Evolutionary conservation across 2,888 invertebrate genomes (phyloP), one percentile per base, ranked within the genome.

Genomic region (Thecocarcelia acutangulata): DNA sequence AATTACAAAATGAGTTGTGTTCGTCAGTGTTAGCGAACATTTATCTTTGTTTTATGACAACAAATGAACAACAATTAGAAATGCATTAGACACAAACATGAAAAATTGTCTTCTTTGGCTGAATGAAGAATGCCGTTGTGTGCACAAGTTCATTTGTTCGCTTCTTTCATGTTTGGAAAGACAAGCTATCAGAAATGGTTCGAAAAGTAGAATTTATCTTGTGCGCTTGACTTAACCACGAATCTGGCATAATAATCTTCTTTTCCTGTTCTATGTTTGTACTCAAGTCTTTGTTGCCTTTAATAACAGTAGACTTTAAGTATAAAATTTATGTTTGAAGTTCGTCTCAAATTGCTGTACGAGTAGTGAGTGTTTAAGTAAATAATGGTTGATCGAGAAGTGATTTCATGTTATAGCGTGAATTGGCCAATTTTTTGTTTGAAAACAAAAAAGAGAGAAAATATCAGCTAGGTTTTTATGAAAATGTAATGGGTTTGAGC

Each of bases 51-150:
- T 46, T n/a, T 54, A 61, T 52, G 37, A 56, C 54, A 79, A 63
- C 50, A 17, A 56, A 44, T 72, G 44, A 52, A n/a, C 40, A 54
- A 28, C 52, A 78, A 72, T 68, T 78, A 73, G 52, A 78, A 73
- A 73, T 59, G 50, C 42, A 77, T 58, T 77, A 70, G 63, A 50
- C 17, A 58, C 70, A 64, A 70, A 72, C 70, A 63, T 59, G 59
- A 68, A 63, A 73, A 63, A 61, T 74, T 74, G 46, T 68, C 59
- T 68, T 59, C 48, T 54, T 48, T 17, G 11, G 48, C 28, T 17
- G 24, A 72, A 50, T 37, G 37, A 6, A 9, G 12, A 9, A 11
- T 48, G 37, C 48, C 3, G 12, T 54, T 56, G 48, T 28, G 46
- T 33, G 33, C 33, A 9, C 33, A 8, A 5, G 33, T 33, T 3